Base-by-base conservation (phyloP, 1,140 invertebrate genomes). In the Cyrtorhinus lividipennis region DNA sequence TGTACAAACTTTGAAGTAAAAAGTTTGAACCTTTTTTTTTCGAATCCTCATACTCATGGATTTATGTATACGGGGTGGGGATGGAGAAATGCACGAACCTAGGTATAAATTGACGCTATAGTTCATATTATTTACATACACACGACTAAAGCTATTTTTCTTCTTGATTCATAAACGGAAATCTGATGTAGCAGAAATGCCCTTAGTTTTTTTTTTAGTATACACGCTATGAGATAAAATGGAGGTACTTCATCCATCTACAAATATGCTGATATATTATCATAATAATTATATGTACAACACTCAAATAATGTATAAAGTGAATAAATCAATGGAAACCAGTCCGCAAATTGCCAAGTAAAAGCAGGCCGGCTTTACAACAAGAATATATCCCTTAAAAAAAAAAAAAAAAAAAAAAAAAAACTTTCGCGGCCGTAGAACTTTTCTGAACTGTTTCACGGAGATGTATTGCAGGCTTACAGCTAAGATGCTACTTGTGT, bases 1-100 rank as follows among this genome's bases (percentile, higher is more conserved):
- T 61, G 60, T 63, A 63, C 62, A 63, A 63, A 59, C 56, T 63
- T 53, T 22, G 44, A 30, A 62, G 25, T 53, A 24, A 62, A 56
- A 46, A 62, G n/a, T 44, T n/a, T 18, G 24, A 2, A 25, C 26
- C 24, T 15, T 25, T 59, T 18, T 27, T n/a, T 59, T 27, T 59
- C 22, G 24, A 20, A 27, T n/a, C 15, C 24, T 27, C n/a, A n/a
- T n/a, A n/a, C n/a, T n/a, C n/a, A n/a, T n/a, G n/a, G n/a, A n/a
- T n/a, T n/a, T n/a, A n/a, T n/a, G n/a, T n/a, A n/a, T 26, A 30
- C 22, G 27, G 24, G 2, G 46, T 53, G 45, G 61, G 46, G 24
- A 38, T 27, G 23, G 30, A 62, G 46, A 61, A 61, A 44, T 27
- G 27, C 26, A 27, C 23, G 15, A 24, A 44, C 25, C 30, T 44